These are phyloP conservation scores for Orchestia grillus DNA, from an alignment of 1,140 invertebrate species.

Conservation along the genomic window DNA sequence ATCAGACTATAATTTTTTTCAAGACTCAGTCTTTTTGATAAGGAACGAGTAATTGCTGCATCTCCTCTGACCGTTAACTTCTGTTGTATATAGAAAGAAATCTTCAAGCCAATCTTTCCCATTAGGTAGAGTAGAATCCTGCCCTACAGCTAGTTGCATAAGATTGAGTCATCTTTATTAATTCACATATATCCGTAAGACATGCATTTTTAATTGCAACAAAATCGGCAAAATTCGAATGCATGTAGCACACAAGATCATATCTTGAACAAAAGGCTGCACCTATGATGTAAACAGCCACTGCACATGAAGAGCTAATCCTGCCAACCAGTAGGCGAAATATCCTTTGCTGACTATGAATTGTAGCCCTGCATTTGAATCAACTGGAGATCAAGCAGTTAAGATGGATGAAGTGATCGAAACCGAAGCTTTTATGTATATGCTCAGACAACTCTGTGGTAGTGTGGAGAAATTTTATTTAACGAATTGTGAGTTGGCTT, in stretches of 20 bases:
- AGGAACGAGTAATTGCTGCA: neutral
- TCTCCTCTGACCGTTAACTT: neutral
- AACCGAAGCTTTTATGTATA: neutral
- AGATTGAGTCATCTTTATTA: neutral
- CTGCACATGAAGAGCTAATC: neutral
- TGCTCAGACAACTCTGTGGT: neutral
- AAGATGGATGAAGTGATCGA: neutral
- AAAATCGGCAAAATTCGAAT: neutral
- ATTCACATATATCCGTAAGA: neutral
- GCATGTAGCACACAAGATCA: neutral
- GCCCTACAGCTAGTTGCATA: neutral
- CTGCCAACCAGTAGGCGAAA: neutral
- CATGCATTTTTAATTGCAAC: neutral
- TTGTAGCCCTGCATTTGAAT: neutral
- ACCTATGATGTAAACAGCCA: neutral
- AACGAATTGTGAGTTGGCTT: neutral
- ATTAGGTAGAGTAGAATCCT: neutral
- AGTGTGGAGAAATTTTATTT: neutral
- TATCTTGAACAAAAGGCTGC: neutral
- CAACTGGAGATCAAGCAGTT: neutral
- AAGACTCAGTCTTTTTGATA: neutral
- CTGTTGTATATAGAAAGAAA: neutral
- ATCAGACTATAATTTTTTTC: neutral
- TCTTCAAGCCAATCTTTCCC: neutral
- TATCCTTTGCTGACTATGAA: neutral